Base-by-base conservation (phyloP, 1,140 invertebrate genomes). In the Reticulitermes speratus region DNA sequence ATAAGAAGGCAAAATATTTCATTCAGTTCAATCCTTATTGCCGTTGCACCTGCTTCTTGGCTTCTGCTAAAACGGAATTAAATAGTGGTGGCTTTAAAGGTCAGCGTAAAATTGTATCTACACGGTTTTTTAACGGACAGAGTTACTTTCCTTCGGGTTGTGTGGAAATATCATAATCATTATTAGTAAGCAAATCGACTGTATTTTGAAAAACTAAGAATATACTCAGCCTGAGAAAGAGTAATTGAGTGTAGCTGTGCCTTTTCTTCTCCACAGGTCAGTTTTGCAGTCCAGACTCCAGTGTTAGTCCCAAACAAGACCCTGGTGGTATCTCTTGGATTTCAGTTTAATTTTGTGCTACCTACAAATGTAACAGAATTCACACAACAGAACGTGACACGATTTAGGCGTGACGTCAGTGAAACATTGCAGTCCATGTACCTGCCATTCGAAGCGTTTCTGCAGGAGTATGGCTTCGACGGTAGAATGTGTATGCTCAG, bases 381-480 rank as follows among this genome's bases (percentile, higher is more conserved):
- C n/a, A 19, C 25, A 16, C 65, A 75, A 30, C 7, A 9, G 9
- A 75, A 75, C 25, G n/a, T n/a, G 14, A 9, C 65, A 30, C 25
- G n/a, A n/a, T 6, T 14, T 1, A 75, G n/a, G 65, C 25, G n/a
- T n/a, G 65, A 25, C 7, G 8, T 30, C n/a, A 25, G 65, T 25
- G 25, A 75, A 30, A 25, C n/a, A 6, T 16, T 75, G 65, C n/a
- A 3, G 65, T 75, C 65, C 9, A 75, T 75, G 25, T 75, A 75
- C 94, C 85, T 96, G 95, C 89, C 91, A 96, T 45, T 89, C 95
- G 87, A 92, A 94, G 82, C 94, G 93, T 32, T 95, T 96, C 86
- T 96, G 96, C 88, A 95, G 96, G 89, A 94, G 95, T 21, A 95
- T 32, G 87, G 84, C 87, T 32, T 82, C 86, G 30, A 82, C 25